phyloP scores from a whole-genome alignment of 1,140 invertebrate genomes.

The Daktulosphaira vitifoliae region DNA sequence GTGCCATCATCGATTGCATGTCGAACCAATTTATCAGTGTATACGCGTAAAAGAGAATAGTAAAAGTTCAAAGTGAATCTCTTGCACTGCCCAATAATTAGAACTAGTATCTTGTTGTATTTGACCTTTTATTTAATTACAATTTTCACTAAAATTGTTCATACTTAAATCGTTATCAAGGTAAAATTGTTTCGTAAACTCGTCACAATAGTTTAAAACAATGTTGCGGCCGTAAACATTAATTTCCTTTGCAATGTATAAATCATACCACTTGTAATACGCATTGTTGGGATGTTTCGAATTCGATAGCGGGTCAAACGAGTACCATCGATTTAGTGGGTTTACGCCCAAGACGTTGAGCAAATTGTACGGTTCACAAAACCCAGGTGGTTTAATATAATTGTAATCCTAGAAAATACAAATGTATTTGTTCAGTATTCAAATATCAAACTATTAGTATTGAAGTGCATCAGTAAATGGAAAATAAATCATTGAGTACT shows the following conservation, averaged over 20 bases:
- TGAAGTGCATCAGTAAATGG: no score
- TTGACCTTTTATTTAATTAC: no score
- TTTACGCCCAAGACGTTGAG: slow-evolving; percentile 6
- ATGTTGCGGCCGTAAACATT: slow-evolving; percentile 9
- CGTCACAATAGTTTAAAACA: slow-evolving; percentile 4
- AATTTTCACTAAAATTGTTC: no score
- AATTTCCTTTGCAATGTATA: slow-evolving; percentile 8
- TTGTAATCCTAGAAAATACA: slow-evolving; percentile 1
- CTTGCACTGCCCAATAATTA: no score
- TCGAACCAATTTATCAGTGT: no score
- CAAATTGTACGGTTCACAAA: slow-evolving; percentile 3
- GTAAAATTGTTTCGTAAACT: slow-evolving; percentile 14
- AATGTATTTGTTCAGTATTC: no score
- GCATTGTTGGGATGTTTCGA: no score
- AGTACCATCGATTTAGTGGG: not conserved
- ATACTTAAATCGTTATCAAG: not conserved
- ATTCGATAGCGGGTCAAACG: not conserved
- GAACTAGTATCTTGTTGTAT: no score
- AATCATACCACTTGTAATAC: slow-evolving; percentile 10
- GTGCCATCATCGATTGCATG: no score
- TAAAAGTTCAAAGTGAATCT: no score
- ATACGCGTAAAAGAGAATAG: no score
- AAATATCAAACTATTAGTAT: no score
- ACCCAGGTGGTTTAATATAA: slow-evolving; percentile 15
- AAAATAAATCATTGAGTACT: not conserved